Evolutionary conservation across 2,888 invertebrate genomes (phyloP).

Genomic region (Tenodera sinensis): DNA sequence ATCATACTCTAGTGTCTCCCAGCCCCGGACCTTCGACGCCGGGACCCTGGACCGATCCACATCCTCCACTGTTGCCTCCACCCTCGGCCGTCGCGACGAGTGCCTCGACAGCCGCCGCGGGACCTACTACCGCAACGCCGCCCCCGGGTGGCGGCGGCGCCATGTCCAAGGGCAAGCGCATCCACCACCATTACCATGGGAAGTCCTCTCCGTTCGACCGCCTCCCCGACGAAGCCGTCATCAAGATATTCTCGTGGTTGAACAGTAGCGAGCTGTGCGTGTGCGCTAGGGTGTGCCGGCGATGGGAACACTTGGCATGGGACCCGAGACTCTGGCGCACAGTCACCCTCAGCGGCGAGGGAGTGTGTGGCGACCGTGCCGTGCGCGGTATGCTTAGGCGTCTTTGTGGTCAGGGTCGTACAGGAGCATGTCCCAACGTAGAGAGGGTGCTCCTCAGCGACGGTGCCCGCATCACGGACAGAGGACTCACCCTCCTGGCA

Average conservation of each 20-base stretch:
- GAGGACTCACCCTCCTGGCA: constrained; percentile 70
- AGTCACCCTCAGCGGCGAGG: constrained; percentile 59
- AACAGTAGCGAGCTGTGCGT: constrained; percentile 67
- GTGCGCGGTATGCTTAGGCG: constrained; percentile 60
- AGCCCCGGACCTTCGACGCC: constrained; percentile 49
- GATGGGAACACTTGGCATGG: constrained; percentile 76
- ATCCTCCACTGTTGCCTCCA: constrained; percentile 28
- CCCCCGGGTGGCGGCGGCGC: constrained; percentile 25
- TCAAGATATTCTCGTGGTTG: constrained; percentile 67
- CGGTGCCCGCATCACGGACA: constrained; percentile 70
- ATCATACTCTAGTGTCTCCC: constrained; percentile 69
- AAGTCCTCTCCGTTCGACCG: constrained; percentile 50
- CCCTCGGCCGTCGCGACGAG: constrained; percentile 28
- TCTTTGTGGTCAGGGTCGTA: constrained; percentile 62
- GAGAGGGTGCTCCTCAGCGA: constrained; percentile 64
- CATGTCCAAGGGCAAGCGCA: constrained; percentile 44
- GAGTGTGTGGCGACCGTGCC: constrained; percentile 62
- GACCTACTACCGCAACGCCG: constrained; percentile 30
- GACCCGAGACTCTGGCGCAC: constrained; percentile 70
- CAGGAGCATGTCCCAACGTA: constrained; percentile 64
- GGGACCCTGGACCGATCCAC: constrained; percentile 38
- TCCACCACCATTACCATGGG: constrained; percentile 17
- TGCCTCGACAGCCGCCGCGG: constrained; percentile 28
- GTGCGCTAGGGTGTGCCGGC: constrained; percentile 70
- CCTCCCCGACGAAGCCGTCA: constrained; percentile 63